Conservation (phyloP, 2,888 invertebrate genomes). For the Lasioglossum villosulum region DNA sequence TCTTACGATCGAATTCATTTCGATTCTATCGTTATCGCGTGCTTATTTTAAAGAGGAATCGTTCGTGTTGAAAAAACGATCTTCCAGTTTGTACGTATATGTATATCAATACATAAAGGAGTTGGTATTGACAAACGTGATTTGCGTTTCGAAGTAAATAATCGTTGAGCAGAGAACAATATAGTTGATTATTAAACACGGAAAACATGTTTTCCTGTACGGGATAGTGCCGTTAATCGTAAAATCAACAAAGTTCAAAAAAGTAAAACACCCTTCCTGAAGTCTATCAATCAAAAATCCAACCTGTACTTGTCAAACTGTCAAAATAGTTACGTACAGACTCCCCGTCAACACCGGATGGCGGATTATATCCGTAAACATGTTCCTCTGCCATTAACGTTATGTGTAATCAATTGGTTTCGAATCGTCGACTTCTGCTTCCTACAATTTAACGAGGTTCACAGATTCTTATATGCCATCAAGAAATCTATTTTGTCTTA, state of each 20-base stretch:
- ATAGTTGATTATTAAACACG: not conserved
- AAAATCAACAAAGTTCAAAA: slow-evolving; percentile 42
- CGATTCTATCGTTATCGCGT: not conserved
- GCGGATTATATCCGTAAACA: slow-evolving; percentile 83
- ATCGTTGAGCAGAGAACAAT: not conserved
- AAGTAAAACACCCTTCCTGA: slow-evolving; percentile 58
- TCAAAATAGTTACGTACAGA: slow-evolving; percentile 81
- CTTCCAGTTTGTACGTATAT: not conserved
- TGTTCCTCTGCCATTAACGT: slow-evolving; percentile 84
- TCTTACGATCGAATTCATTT: not conserved
- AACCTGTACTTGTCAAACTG: slow-evolving; percentile 82
- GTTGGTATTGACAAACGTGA: slow-evolving; percentile 21
- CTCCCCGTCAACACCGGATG: slow-evolving; percentile 81
- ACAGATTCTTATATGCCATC: slow-evolving; percentile 80
- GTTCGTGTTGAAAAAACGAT: not conserved
- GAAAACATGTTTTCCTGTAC: not conserved
- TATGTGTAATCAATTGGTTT: slow-evolving; percentile 71
- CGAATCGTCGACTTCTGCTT: slow-evolving; percentile 69
- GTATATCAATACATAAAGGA: slow-evolving; percentile 35
- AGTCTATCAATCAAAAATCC: slow-evolving; percentile 71
- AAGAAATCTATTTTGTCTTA: slow-evolving; percentile 83
- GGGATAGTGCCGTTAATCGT: slow-evolving; percentile 15
- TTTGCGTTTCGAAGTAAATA: slow-evolving; percentile 16
- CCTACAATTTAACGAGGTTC: slow-evolving; percentile 74
- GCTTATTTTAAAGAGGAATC: not conserved